A percentile compares a stretch with the other conserved stretches of the same genome.
phyloP scores from a whole-genome alignment of 2,113 vertebrate species.

The Motacilla alba region DNA sequence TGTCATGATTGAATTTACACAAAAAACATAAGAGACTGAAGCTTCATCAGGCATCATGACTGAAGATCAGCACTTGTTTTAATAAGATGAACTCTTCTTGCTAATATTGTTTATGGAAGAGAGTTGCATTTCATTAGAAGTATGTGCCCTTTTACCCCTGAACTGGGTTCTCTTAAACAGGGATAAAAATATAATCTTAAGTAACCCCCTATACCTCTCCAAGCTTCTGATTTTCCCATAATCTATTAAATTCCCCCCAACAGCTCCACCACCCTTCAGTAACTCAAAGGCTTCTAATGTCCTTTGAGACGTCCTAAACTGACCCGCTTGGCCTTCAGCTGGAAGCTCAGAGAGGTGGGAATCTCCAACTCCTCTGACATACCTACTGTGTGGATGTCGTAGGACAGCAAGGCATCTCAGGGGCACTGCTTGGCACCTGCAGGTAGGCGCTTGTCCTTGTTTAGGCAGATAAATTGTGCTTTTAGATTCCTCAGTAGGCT shows the following conservation, averaged over 20 bases:
- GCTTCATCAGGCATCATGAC: not conserved
- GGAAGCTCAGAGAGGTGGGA: not conserved
- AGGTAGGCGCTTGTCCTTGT: not conserved
- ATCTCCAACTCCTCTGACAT: not conserved
- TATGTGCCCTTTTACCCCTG: rapidly evolving
- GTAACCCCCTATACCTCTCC: not conserved
- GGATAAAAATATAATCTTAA: not conserved
- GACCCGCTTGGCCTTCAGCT: not conserved
- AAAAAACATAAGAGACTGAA: not conserved
- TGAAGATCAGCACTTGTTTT: not conserved
- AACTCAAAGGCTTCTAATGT: not conserved
- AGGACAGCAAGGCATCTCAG: not conserved
- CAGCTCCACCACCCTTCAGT: not conserved
- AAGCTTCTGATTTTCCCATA: not conserved
- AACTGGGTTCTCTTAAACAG: not conserved
- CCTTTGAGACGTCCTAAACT: not conserved
- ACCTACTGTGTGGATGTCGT: rapidly evolving
- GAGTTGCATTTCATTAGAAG: not conserved
- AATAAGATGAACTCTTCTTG: not conserved
- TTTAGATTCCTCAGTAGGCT: not conserved
- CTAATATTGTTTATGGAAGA: not conserved
- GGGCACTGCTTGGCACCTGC: not conserved
- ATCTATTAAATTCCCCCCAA: not conserved
- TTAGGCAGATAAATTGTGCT: not conserved
- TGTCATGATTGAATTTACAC: not conserved